Evolutionary conservation across 23 tunicate genomes (phyloP).

Genomic region (Aplidium turbinatum): DNA sequence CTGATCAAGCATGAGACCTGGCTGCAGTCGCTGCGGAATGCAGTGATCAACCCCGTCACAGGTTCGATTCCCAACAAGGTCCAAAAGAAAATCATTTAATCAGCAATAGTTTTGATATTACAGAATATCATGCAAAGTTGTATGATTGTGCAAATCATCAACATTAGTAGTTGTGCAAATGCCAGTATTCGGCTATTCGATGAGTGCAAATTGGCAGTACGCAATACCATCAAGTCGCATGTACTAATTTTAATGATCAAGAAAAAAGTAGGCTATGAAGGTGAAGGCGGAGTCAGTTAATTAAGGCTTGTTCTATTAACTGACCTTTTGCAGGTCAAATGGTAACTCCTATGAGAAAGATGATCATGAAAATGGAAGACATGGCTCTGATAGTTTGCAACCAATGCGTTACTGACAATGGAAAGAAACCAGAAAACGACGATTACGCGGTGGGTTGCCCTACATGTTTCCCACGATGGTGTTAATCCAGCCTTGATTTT

Average conservation of each 20-base stretch:
- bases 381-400: conserved; percentile 91
- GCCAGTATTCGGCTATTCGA: no score
- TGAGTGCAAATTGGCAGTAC: no score
- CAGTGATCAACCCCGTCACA: conserved; percentile 83
- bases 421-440: conserved; percentile 94
- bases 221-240: no score
- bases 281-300: no score
- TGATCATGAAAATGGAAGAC: conserved; percentile 91
- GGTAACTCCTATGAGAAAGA: conserved; percentile 83
- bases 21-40: conserved; percentile 77
- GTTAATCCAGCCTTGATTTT: no score
- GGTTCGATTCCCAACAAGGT: conserved; percentile 49
- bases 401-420: conserved; percentile 86
- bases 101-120: background rate
- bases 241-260: no score
- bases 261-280: no score
- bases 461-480: no score
- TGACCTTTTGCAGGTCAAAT: conserved; percentile 46
- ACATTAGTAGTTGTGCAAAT: no score
- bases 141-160: no score
- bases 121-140: no score
- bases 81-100: background rate
- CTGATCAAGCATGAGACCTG: conserved; percentile 81
- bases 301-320: background rate
- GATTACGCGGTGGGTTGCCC: conserved; percentile 46